Conservation (phyloP, 1,140 invertebrate species). For the Solenopsis fugax region DNA sequence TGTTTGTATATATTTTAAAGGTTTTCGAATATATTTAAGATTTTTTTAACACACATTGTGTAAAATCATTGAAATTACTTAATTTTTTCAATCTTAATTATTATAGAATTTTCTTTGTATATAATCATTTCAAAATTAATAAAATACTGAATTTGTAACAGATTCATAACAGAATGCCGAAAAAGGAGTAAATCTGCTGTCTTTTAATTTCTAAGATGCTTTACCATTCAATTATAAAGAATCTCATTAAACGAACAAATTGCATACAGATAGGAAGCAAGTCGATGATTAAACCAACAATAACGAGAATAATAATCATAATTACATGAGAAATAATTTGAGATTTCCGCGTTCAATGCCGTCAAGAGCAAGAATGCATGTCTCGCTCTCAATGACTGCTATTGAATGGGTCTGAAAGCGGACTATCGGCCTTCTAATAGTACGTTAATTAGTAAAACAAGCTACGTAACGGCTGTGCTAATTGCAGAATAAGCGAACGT, state of each 20-base stretch:
- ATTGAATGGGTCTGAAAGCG: conserved; percentile 40
- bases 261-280: conserved; percentile 15
- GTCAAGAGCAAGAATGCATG: neutral
- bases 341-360: conserved; percentile 39
- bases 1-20: neutral
- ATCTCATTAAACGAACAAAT: conserved; percentile 34
- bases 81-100: neutral
- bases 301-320: conserved; percentile 33
- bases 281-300: conserved; percentile 30
- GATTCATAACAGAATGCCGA: neutral
- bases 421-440: conserved; percentile 18
- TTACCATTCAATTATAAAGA: conserved; percentile 25
- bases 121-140: conserved; percentile 8
- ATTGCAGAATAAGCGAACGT: conserved; percentile 62
- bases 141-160: neutral
- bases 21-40: neutral
- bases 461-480: conserved; percentile 63
- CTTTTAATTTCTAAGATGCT: neutral
- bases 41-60: neutral
- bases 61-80: neutral
- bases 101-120: neutral
- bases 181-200: neutral
- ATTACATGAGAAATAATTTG: conserved; percentile 29
- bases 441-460: conserved; percentile 63
- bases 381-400: conserved; percentile 21